A percentile compares a stretch with the other conserved stretches of the same genome.
Evolutionary conservation across 2,888 invertebrate genomes (phyloP).

Genomic region (Oxytorus armatus): DNA sequence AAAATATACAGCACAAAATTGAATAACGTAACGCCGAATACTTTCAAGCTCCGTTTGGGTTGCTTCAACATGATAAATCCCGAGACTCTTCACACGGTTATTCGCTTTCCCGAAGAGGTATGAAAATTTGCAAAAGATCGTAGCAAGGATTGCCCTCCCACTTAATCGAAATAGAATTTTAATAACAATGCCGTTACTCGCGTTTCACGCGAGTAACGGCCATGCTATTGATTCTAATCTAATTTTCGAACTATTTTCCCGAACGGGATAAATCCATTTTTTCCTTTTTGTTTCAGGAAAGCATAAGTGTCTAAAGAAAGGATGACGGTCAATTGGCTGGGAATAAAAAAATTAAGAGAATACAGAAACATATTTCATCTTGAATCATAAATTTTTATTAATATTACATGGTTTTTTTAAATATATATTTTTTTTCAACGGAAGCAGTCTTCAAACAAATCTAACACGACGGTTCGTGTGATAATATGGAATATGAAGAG

Average conservation of each 20-base stretch:
- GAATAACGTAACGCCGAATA: slow-evolving; percentile 42
- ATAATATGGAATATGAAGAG: slow-evolving; percentile 77
- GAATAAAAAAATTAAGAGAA: not conserved
- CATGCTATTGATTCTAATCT: too few species aligned
- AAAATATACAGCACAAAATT: slow-evolving; percentile 51
- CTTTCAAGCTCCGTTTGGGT: slow-evolving; percentile 63
- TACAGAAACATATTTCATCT: slow-evolving; percentile 47
- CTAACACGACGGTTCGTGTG: slow-evolving; percentile 77
- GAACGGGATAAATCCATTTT: not conserved
- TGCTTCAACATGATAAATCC: slow-evolving; percentile 75
- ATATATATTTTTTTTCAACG: slow-evolving; percentile 72
- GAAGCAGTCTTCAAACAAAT: slow-evolving; percentile 83
- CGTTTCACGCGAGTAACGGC: too few species aligned
- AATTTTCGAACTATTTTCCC: not conserved
- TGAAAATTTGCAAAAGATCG: too few species aligned
- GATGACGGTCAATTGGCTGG: not conserved
- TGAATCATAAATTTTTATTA: slow-evolving; percentile 75
- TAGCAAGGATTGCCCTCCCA: too few species aligned
- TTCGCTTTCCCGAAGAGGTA: slow-evolving; percentile 68
- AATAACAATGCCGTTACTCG: too few species aligned
- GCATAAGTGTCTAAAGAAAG: slow-evolving; percentile 59
- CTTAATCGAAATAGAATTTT: too few species aligned
- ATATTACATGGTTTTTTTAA: slow-evolving; percentile 76
- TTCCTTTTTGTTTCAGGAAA: slow-evolving; percentile 55
- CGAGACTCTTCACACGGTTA: slow-evolving; percentile 69